Conservation (phyloP, 2,797 vertebrate genomes). For the Diplodus sargus region DNA sequence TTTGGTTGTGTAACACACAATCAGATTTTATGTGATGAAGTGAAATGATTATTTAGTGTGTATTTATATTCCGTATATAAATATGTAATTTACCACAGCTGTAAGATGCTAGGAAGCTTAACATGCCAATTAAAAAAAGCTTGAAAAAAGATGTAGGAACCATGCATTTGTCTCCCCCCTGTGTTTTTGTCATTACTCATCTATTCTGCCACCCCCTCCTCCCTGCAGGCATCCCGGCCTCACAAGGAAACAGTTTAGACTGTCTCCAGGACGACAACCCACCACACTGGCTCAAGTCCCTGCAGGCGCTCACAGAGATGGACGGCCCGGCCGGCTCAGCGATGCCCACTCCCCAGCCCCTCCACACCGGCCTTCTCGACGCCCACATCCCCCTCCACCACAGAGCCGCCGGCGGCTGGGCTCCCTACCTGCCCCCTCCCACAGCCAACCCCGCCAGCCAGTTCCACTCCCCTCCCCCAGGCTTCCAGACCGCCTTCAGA, state of each 20-base stretch:
- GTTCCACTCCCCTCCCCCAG: slow-evolving; percentile 97
- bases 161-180: not conserved
- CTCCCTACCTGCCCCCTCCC: slow-evolving; percentile 90
- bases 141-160: no score
- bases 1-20: no score
- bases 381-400: slow-evolving; percentile 94
- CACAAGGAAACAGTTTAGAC: slow-evolving; percentile 96
- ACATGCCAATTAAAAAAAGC: no score
- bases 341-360: slow-evolving; percentile 86
- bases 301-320: slow-evolving; percentile 99
- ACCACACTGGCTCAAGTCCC: slow-evolving; percentile 99
- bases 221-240: slow-evolving; percentile 92
- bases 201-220: slow-evolving; percentile 16
- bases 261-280: slow-evolving; percentile 99
- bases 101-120: no score
- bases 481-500: slow-evolving; percentile 99
- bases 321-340: slow-evolving; percentile 91
- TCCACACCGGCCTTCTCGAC: slow-evolving; percentile 86
- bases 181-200: slow-evolving; percentile 23
- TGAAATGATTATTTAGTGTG: no score
- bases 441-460: slow-evolving; percentile 92
- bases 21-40: no score
- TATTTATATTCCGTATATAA: no score
- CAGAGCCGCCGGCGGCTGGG: slow-evolving; percentile 96
- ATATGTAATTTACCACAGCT: no score